Base-by-base conservation (phyloP, 2,888 invertebrate genomes). In the Lamellibrachia satsuma region DNA sequence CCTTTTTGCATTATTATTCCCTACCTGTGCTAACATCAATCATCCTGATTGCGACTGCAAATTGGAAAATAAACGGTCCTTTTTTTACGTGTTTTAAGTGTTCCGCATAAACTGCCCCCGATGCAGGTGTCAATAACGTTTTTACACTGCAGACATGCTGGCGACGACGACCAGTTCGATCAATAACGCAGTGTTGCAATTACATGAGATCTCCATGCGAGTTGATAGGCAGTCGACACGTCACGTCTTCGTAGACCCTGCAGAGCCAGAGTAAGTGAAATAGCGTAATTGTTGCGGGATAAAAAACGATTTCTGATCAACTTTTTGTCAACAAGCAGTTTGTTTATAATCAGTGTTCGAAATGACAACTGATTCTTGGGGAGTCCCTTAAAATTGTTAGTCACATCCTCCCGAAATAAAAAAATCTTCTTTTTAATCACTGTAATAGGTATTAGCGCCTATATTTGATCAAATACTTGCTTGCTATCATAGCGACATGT, bases 71-170 rank as follows among this genome's bases (percentile, higher is more conserved):
- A 3, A 11, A 57, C 57, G 15, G 8, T 15, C 8, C 2, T 2
- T 57, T 57, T 11, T 57, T 39, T 39, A 15, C 15, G n/a, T n/a
- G n/a, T n/a, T n/a, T n/a, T 15, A 6, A 75, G 15, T 75, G 75
- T 75, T 22, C 15, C 75, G 22, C 22, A 2, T 15, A 2, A 11
- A n/a, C 6, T 75, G 75, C 75, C 75, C 15, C 22, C 75, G 22
- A 15, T 75, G 75, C 15, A 22, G 22, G n/a, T 75, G 15, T 75
- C 22, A 22, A 75, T 75, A 22, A 22, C 75, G 22, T 75, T 75
- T 75, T 75, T 75, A 75, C 75, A 75, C 22, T 75, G 75, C 75
- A 75, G 75, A 75, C n/a, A 75, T 22, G 75, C n/a, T 75, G 75
- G n/a, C 15, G n/a, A 3, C 7, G 75, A 11, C 22, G 6, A 6